Evolutionary conservation across 2,888 invertebrate genomes (phyloP), one percentile per base, ranked within the genome.

Genomic region (Geophilus truncorum): DNA sequence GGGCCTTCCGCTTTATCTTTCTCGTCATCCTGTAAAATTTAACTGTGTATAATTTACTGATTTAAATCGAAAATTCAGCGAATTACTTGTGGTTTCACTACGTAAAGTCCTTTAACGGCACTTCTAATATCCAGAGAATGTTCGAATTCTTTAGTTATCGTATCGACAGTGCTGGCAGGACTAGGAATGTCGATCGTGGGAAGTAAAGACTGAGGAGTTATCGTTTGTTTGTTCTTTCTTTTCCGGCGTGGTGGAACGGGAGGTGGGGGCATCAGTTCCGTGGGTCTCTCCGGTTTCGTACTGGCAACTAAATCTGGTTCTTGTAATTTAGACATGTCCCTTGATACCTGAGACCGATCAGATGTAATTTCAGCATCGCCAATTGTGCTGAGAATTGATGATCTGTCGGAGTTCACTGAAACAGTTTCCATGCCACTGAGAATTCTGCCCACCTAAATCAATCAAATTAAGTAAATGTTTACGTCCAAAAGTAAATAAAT

Each of bases 251-350:
- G 95, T 82, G 95, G 95, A 80, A 95, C 92, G 51, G 93, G 89
- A 3, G 93, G 92, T n/a, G n/a, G n/a, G 79, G 85, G 86, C 86
- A 86, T 87, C 88, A 18, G 88, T 87, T 83, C 87, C 87, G 84
- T 83, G 40, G 85, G 84, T 78, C 83, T 62, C 21, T 80, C 30
- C 5, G 81, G 84, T 83, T 96, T 96, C 83, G 96, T 94, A 88
- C 96, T 96, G 81, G 95, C 94, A 84, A 96, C 95, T 85, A 96
- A 94, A 88, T 97, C 96, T 1, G 96, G 96, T 87, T 96, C 96
- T 86, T 83, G 81, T 30, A 78, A 51, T 34, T 4, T 15, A 25
- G 25, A 5, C 79, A 51, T 30, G 7, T 78, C 45, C 9, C 21
- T 51, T 10, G 57, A 57, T 23, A 40, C n/a, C 78, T 34, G 34